These are phyloP conservation scores for Beaufortia kweichowensis DNA, from an alignment of 2,113 vertebrate species.

Conservation along the genomic window DNA sequence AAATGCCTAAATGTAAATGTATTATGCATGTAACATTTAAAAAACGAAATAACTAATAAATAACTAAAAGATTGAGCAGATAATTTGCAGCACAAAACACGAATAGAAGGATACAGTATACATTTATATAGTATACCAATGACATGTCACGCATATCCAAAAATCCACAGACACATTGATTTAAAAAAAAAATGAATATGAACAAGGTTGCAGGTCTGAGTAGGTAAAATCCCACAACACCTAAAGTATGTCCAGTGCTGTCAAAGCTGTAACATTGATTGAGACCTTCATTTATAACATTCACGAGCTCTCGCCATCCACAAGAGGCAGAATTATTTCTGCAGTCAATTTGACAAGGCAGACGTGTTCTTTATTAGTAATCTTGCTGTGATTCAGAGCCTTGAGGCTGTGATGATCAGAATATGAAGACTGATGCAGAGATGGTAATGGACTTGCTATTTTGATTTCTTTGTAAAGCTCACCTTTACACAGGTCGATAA, in stretches of 20 bases:
- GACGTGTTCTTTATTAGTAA: constrained; percentile 6
- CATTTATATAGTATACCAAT: too few species aligned
- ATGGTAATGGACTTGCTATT: constrained; percentile 1
- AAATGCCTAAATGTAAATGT: too few species aligned
- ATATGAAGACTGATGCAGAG: neutral
- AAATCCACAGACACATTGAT: neutral
- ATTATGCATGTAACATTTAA: too few species aligned
- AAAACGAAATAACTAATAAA: too few species aligned
- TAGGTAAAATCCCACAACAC: constrained; percentile 8
- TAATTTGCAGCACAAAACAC: too few species aligned
- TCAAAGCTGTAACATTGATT: constrained; percentile 11
- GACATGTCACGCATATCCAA: neutral
- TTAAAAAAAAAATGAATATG: neutral
- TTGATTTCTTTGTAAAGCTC: constrained; percentile 2
- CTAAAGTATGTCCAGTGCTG: neutral
- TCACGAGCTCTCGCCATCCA: neutral
- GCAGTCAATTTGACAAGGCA: neutral
- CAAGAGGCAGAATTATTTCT: neutral
- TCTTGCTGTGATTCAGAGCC: constrained; percentile 1
- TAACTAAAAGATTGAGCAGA: too few species aligned
- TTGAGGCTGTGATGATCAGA: constrained; percentile 1
- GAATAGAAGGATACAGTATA: too few species aligned
- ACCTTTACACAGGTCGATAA: neutral
- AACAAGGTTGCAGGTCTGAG: constrained; percentile 11
- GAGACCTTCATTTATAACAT: constrained; percentile 6